Conservation (phyloP, 2,888 invertebrate species). For the Trichogramma evanescens region DNA sequence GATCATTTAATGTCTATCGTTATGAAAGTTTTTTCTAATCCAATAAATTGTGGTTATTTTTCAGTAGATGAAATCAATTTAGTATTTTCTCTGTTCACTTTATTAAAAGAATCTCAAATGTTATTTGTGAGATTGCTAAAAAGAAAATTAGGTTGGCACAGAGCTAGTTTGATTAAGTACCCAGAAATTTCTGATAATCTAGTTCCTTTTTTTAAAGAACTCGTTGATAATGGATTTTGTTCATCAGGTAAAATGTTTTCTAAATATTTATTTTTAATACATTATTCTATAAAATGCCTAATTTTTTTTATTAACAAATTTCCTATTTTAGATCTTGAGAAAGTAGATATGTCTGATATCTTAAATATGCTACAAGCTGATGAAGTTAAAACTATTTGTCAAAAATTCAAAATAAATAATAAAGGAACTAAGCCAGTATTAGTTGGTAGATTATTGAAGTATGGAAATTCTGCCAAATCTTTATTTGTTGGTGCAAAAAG, state of each 20-base stretch:
- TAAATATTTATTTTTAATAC: conserved; percentile 12
- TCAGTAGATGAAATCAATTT: conserved; percentile 31
- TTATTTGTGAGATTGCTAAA: conserved; percentile 35
- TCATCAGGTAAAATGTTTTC: conserved; percentile 16
- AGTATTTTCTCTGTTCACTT: conserved; percentile 30
- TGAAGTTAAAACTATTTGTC: conserved; percentile 31
- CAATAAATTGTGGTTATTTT: conserved; percentile 40
- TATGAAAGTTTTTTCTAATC: conserved; percentile 32
- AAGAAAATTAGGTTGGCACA: conserved; percentile 32
- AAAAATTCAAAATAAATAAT: conserved; percentile 27
- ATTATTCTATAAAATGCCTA: neutral
- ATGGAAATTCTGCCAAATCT: conserved; percentile 25
- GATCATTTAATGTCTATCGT: conserved; percentile 29
- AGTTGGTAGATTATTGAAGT: conserved; percentile 27
- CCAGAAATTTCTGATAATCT: conserved; percentile 28
- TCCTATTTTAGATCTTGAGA: conserved; percentile 25
- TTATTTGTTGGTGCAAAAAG: conserved; percentile 31
- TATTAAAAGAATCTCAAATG: conserved; percentile 31
- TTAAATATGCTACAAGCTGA: conserved; percentile 30
- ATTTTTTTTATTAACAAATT: neutral
- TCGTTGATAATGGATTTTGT: conserved; percentile 25
- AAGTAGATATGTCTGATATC: conserved; percentile 23
- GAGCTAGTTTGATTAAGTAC: conserved; percentile 28
- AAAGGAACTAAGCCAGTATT: conserved; percentile 25
- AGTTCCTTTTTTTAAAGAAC: conserved; percentile 24